phyloP scores from a whole-genome alignment of 2,888 invertebrate species.

The Drosophila meridiana region DNA sequence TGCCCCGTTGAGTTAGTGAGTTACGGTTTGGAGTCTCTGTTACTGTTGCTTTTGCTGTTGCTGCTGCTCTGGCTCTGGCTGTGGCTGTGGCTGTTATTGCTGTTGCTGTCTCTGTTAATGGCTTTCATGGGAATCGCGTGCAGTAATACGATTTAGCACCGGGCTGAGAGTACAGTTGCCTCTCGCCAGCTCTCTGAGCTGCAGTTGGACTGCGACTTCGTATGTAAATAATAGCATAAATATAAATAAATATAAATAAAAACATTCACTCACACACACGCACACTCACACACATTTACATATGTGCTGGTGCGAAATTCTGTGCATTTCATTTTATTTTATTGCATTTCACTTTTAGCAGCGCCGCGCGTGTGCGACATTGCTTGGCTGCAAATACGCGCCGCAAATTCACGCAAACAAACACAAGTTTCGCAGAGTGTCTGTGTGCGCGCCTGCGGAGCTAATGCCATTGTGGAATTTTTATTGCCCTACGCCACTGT shows the following conservation, averaged over 20 bases:
- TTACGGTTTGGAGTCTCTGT: constrained; percentile 37
- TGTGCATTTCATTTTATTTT: constrained; percentile 73
- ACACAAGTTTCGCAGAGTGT: constrained; percentile 23
- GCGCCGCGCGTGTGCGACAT: constrained; percentile 64
- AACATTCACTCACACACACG: constrained; percentile 2
- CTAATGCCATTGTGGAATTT: constrained; percentile 76
- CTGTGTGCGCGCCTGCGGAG: constrained; percentile 30
- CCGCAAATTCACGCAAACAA: constrained; percentile 52
- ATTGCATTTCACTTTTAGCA: constrained; percentile 69
- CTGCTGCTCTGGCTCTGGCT: constrained; percentile 20
- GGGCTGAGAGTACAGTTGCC: constrained; percentile 37
- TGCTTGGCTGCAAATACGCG: constrained; percentile 66
- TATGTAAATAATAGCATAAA: constrained; percentile 60
- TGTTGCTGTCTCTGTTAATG: constrained; percentile 68
- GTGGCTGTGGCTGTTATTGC: constrained; percentile 20
- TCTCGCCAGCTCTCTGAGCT: not conserved
- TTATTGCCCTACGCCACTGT: constrained; percentile 71
- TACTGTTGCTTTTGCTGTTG: constrained; percentile 35
- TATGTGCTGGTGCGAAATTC: constrained; percentile 45
- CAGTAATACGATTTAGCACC: constrained; percentile 71
- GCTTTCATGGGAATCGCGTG: constrained; percentile 78
- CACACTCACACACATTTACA: not conserved
- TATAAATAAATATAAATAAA: constrained; percentile 39
- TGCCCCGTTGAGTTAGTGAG: constrained; percentile 55
- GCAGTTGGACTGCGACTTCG: constrained; percentile 47